phyloP scores from a whole-genome alignment of 2,888 invertebrate genomes.

The Euproctis similis region DNA sequence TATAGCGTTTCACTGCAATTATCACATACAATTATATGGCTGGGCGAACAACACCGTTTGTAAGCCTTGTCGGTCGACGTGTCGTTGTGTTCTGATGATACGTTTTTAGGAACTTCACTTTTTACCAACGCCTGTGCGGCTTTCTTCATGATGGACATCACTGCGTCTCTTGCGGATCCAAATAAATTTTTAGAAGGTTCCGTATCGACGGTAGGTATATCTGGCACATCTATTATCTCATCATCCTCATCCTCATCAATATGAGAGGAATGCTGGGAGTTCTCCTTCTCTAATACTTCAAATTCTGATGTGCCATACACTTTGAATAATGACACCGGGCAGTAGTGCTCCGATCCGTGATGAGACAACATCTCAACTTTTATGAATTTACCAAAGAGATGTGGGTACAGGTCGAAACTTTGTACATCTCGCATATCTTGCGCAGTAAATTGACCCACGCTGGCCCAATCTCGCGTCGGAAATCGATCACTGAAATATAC shows the following conservation, averaged over 20 bases:
- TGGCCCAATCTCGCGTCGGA: constrained; percentile 93
- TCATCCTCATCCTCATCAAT: constrained; percentile 81
- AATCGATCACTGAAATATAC: constrained; percentile 92
- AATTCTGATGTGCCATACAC: constrained; percentile 96
- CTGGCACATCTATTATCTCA: constrained; percentile 77
- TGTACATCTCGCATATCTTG: constrained; percentile 91
- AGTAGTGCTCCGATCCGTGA: constrained; percentile 97
- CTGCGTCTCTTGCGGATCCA: constrained; percentile 92
- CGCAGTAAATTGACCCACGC: constrained; percentile 90
- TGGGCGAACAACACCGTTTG: constrained; percentile 81
- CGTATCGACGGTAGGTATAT: constrained; percentile 57
- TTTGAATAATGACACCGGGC: constrained; percentile 96
- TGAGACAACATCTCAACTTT: constrained; percentile 95
- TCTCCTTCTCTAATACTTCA: constrained; percentile 90
- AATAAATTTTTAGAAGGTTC: constrained; percentile 83
- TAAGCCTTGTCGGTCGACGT: constrained; percentile 56
- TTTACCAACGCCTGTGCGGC: constrained; percentile 91
- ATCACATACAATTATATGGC: constrained; percentile 83
- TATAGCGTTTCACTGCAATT: constrained; percentile 84
- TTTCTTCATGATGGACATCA: constrained; percentile 93
- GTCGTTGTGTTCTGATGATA: constrained; percentile 66
- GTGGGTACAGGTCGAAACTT: constrained; percentile 86
- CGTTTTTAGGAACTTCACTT: constrained; percentile 78
- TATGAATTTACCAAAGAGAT: constrained; percentile 91
- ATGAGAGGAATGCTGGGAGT: constrained; percentile 78